Conservation (phyloP, 1,140 invertebrate genomes). For the Eueides isabella region DNA sequence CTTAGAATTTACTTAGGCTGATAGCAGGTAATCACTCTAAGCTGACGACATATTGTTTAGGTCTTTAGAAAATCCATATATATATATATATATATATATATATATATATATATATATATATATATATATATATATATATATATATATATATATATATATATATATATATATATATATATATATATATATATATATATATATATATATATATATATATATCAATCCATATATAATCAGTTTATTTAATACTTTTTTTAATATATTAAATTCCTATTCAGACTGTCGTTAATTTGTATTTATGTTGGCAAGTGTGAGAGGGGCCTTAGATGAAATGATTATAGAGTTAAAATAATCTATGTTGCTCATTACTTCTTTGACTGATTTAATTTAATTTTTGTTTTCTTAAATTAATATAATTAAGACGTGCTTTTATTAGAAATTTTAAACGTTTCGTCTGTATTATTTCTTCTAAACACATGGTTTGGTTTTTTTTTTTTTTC, state of each 20-base stretch:
- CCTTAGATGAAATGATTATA: conserved; percentile 31
- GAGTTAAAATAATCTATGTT: conserved; percentile 20
- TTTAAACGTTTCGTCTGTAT: background rate
- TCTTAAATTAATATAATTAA: background rate
- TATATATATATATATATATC: no score
- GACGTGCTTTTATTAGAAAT: background rate
- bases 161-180: no score
- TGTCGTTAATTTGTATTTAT: conserved; percentile 18
- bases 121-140: no score
- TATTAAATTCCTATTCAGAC: background rate
- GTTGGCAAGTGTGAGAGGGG: conserved; percentile 28
- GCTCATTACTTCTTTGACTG: conserved; percentile 23
- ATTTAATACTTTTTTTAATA: background rate
- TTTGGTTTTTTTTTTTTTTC: background rate
- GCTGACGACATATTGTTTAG: no score
- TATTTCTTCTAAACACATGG: background rate
- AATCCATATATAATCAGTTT: background rate
- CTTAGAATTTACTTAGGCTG: no score
- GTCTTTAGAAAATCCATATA: no score
- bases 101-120: no score
- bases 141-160: no score
- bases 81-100: no score
- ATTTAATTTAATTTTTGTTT: conserved; percentile 1
- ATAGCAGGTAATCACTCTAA: no score
- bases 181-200: no score